Evolutionary conservation across 2,888 invertebrate species (phyloP), one percentile per base, ranked within the genome.

Genomic region (Torymus tubicola): DNA sequence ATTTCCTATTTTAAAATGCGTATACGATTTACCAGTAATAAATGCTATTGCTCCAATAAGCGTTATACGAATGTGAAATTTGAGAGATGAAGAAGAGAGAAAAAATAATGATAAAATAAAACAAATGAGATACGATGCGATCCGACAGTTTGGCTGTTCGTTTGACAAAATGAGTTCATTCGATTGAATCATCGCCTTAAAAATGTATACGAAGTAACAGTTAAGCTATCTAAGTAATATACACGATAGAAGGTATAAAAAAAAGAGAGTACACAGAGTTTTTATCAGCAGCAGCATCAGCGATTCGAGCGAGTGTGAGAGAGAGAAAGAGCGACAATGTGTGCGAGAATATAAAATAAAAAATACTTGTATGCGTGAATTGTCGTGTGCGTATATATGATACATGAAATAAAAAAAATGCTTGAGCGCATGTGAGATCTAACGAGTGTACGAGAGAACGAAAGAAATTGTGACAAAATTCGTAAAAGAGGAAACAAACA

Each of bases 101-200:
- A 61, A 65, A 61, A 60, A 53, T 63, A 52, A 63, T 24, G 3
- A 73, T 53, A 53, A 31, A 55, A 69, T 68, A 71, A 69, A 58
- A 79, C 69, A 81, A 69, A 80, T 65, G 81, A 79, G 67, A 82
- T 81, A 75, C 82, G 83, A 80, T 82, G 84, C 85, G 85, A 86
- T 84, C 81, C 84, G 85, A 87, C 86, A 86, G 85, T 89, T 89
- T 88, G 89, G 89, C 90, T 89, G 89, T 89, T 90, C 87, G 87
- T 89, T 89, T 87, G 86, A 85, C 85, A 61, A 87, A 88, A 90
- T 88, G 89, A 90, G 89, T 90, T 90, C 89, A 90, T 89, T 89
- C 89, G 88, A 90, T 91, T 90, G 90, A 91, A 91, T 91, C 90
- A 91, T 91, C 90, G 90, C 90, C 90, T 91, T 91, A 91, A 91